These are phyloP conservation scores for Ammospiza caudacuta DNA, from an alignment of 2,113 vertebrate species.

Conservation along the genomic window DNA sequence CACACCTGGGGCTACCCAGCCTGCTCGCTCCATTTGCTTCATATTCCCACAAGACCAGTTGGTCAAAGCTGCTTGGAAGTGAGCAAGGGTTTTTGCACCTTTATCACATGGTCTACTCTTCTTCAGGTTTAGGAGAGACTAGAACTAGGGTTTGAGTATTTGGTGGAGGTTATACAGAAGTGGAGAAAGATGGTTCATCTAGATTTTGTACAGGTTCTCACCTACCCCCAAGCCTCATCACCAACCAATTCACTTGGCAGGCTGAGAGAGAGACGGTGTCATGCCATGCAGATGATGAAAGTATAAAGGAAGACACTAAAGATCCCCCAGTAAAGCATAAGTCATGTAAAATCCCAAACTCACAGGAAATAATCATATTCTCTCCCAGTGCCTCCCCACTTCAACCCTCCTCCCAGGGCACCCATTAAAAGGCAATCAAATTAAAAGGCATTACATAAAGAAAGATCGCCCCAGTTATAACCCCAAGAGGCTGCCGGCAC, in stretches of 20 bases:
- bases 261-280: not conserved
- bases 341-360: not conserved
- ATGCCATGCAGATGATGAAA: not conserved
- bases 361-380: not conserved
- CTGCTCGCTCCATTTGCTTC: not conserved
- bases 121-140: not conserved
- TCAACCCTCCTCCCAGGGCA: not conserved
- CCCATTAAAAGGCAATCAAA: not conserved
- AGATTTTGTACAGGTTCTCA: not conserved
- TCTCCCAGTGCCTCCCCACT: not conserved
- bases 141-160: not conserved
- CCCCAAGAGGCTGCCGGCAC: not conserved
- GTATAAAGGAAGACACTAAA: not conserved
- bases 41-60: not conserved
- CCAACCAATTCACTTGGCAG: not conserved
- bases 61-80: not conserved
- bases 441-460: constrained; percentile 1
- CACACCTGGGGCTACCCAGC: rapidly evolving
- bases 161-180: not conserved
- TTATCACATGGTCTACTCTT: not conserved
- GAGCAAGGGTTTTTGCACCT: not conserved
- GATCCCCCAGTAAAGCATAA: not conserved
- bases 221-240: not conserved
- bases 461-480: not conserved
- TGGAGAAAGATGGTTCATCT: not conserved